phyloP scores from a whole-genome alignment of 1,140 invertebrate species.

The Ectropis grisescens region DNA sequence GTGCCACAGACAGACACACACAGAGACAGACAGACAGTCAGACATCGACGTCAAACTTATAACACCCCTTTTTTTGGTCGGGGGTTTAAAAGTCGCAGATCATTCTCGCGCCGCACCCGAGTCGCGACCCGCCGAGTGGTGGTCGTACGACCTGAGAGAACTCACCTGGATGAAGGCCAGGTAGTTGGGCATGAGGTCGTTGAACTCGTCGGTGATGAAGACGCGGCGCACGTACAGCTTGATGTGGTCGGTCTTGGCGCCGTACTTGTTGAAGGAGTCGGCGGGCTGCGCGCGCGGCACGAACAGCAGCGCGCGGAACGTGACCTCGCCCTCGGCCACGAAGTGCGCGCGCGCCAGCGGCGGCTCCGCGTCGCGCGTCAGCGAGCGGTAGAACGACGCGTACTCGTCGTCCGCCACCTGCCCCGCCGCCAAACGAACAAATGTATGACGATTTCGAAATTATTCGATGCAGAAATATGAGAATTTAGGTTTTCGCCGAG shows the following conservation, averaged over 20 bases:
- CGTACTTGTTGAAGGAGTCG: constrained; percentile 97
- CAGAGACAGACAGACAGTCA: no score
- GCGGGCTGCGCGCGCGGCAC: constrained; percentile 90
- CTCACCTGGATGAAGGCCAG: constrained; percentile 79
- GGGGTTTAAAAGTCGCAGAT: no score
- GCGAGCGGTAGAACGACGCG: constrained; percentile 92
- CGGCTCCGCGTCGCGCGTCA: constrained; percentile 92
- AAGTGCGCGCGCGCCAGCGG: constrained; percentile 90
- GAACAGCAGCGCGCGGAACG: constrained; percentile 96
- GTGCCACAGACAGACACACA: no score
- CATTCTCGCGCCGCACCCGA: constrained; percentile 73
- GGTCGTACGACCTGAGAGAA: no score
- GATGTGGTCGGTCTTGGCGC: constrained; percentile 94
- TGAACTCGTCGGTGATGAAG: constrained; percentile 99
- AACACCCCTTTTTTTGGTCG: no score
- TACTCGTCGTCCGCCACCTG: constrained; percentile 93
- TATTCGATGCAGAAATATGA: no score
- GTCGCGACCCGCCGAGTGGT: background rate
- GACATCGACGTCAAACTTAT: no score
- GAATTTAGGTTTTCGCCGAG: no score
- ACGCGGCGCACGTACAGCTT: constrained; percentile 96
- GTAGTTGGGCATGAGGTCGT: constrained; percentile 99
- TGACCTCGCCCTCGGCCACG: constrained; percentile 98
- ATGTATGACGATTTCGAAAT: no score
- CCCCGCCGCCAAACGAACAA: no score